These are phyloP conservation scores for Laticauda laticaudata DNA, from an alignment of 2,113 vertebrate species.

Conservation along the genomic window DNA sequence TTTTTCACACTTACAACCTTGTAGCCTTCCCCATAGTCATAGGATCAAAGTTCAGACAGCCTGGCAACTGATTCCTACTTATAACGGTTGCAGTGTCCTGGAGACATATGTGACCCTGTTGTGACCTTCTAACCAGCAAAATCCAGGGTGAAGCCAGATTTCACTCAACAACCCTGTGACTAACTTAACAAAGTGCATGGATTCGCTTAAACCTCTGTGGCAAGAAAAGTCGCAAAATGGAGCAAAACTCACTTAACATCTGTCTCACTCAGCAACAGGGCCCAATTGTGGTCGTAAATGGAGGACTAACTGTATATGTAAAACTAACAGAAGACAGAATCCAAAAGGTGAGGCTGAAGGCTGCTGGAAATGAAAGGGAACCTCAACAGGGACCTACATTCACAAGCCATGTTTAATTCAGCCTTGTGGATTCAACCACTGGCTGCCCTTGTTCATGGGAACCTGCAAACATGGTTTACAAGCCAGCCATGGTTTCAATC, in stretches of 20 bases:
- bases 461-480: background rate
- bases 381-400: background rate
- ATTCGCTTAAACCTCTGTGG: no score
- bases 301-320: fast-evolving
- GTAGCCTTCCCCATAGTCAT: background rate
- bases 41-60: background rate
- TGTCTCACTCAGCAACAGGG: background rate
- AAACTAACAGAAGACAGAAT: slow-evolving; percentile 2
- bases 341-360: slow-evolving; percentile 39
- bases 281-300: background rate
- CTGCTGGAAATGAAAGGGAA: slow-evolving; percentile 1
- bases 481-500: background rate
- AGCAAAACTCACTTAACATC: background rate
- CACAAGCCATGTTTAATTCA: background rate
- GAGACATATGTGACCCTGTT: background rate
- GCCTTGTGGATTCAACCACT: background rate
- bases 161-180: background rate
- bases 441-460: background rate
- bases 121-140: background rate
- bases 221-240: background rate
- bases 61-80: background rate
- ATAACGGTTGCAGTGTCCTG: background rate
- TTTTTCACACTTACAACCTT: background rate
- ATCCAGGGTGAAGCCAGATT: background rate
- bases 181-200: no score